A percentile compares a stretch with the other conserved stretches of the same genome.
phyloP scores from a whole-genome alignment of 2,797 vertebrate genomes.

The Allobates femoralis region DNA sequence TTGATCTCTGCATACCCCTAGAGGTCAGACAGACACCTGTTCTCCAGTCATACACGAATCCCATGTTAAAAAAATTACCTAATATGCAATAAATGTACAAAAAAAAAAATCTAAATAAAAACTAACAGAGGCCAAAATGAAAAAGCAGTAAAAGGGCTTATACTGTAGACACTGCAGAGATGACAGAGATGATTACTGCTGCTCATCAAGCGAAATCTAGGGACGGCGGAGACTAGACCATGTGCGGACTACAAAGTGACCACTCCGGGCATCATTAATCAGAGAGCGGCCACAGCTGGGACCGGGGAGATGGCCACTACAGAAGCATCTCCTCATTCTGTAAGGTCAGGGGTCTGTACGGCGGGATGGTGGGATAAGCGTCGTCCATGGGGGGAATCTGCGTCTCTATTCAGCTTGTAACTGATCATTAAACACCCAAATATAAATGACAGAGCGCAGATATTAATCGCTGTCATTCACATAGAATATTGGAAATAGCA shows the following conservation, averaged over 20 bases:
- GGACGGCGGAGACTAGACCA: neutral
- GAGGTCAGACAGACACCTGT: conserved; percentile 16
- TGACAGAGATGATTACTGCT: neutral
- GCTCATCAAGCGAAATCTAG: neutral
- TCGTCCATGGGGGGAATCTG: neutral
- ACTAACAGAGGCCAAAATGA: neutral
- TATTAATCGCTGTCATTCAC: neutral
- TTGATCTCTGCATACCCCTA: neutral
- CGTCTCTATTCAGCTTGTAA: neutral
- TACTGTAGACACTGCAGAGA: neutral
- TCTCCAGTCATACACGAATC: neutral
- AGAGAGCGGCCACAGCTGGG: neutral
- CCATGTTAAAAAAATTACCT: neutral
- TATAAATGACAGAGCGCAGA: neutral
- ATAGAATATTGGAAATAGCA: no score
- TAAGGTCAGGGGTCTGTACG: neutral
- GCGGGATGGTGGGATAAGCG: neutral
- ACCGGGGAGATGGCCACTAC: neutral
- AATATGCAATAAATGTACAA: neutral
- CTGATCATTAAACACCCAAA: neutral
- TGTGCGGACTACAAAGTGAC: neutral
- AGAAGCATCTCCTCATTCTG: neutral
- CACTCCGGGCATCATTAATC: neutral
- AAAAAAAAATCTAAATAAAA: neutral
- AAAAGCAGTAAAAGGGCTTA: neutral